Evolutionary conservation across 2,888 invertebrate genomes (phyloP), one percentile per base, ranked within the genome.

Genomic region (Drosophila birchii): DNA sequence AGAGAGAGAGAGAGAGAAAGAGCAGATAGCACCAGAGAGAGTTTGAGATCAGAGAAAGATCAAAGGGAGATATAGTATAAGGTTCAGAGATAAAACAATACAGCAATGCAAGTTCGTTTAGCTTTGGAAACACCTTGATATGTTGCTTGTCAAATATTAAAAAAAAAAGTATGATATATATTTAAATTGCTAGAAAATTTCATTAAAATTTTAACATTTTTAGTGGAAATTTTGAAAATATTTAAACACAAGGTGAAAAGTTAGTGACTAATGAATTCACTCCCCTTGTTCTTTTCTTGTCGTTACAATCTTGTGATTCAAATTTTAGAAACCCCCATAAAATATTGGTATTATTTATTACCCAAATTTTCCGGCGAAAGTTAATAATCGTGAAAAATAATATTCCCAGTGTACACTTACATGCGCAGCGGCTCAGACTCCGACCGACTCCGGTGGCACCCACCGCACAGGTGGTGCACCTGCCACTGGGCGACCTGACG

Each of bases 401-500:
- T 34, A 9, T 20, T 16, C 11, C 9, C 34, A 16, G 34, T 51
- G 34, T 20, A 16, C 34, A 53, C 51, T 53, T 53, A 53, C 51
- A 53, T 53, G 51, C 23, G 51, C 51, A 53, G 16, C 23, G 34
- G 3, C 11, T 23, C 1, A 23, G 23, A 16, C 20, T 36, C 20
- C 36, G 20, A 36, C 36, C 23, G 18, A 7, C 16, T 20, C 34
- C 20, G 7, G 18, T 7, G 49, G 18, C 49, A 5, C 18, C 32
- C 32, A 18, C 32, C 7, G 34, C 51, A 20, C 36, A 53, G 51
- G 20, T 4, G 51, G 34, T 34, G 20, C 51, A 53, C 36, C 20
- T 53, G 36, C 51, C 34, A 20, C 51, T 51, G 51, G 51, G 16
- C 14, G 58, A 34, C 59, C 29, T 41, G 32, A 14, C 58, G 20